Percentiles rank a stretch among this genome's conserved stretches.
Conservation (phyloP, 2,888 invertebrate species). For the Eupithecia exiguata region DNA sequence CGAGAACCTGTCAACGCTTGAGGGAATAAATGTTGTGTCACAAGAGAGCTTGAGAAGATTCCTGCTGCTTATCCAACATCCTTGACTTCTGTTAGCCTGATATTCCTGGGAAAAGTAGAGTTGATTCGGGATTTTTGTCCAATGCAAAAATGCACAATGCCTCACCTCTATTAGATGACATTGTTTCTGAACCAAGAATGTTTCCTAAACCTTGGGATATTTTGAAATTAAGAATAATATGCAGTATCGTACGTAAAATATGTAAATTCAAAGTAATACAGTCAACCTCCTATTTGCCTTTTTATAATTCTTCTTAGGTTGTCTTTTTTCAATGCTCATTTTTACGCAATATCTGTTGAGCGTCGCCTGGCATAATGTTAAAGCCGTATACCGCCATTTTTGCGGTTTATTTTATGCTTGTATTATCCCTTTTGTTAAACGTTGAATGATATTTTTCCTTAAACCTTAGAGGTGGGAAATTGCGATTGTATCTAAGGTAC, state of each 20-base stretch:
- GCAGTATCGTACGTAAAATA: conserved; percentile 21
- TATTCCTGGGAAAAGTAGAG: conserved; percentile 48
- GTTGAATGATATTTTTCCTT: conserved; percentile 30
- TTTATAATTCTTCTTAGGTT: conserved; percentile 37
- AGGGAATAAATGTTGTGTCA: conserved; percentile 10
- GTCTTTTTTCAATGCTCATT: conserved; percentile 49
- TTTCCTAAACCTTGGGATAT: background rate
- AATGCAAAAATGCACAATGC: background rate
- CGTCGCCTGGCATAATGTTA: conserved; percentile 45
- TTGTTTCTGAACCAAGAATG: background rate
- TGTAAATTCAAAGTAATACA: conserved; percentile 32
- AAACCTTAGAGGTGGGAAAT: conserved; percentile 1
- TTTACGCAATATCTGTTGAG: conserved; percentile 50
- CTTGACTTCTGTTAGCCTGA: conserved; percentile 37
- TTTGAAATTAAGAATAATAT: background rate
- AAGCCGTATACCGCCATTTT: conserved; percentile 46
- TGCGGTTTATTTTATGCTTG: conserved; percentile 37
- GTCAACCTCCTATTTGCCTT: conserved; percentile 25
- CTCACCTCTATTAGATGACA: background rate
- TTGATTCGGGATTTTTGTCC: background rate
- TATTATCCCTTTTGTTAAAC: conserved; percentile 43
- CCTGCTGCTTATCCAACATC: conserved; percentile 9
- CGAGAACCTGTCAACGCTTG: conserved; percentile 11
- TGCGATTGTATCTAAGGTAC: background rate
- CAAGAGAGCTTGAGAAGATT: background rate